Conservation (phyloP, 2,888 invertebrate genomes). For the Drosophila ezoana region DNA sequence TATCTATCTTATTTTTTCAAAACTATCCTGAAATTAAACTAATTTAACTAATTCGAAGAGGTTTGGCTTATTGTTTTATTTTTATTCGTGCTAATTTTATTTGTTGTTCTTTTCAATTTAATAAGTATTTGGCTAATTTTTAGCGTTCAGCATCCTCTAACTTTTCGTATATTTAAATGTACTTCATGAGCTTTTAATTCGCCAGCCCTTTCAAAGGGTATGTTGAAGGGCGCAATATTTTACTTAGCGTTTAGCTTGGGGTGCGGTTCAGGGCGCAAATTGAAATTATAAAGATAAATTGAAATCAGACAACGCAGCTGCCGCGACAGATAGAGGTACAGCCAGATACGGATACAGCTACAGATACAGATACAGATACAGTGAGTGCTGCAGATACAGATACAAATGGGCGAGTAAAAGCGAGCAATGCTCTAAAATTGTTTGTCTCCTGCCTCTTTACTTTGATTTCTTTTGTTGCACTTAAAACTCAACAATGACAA, state of each 20-base stretch:
- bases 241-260: conserved; percentile 23
- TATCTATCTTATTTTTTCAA: no score
- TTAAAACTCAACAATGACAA: conserved; percentile 54
- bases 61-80: no score
- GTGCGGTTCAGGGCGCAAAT: conserved; percentile 54
- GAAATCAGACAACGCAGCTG: conserved; percentile 60
- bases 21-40: no score
- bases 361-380: conserved; percentile 25
- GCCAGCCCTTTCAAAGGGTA: conserved; percentile 3
- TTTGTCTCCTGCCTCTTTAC: conserved; percentile 34
- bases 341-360: conserved; percentile 4
- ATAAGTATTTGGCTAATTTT: no score
- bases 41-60: no score
- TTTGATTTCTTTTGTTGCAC: conserved; percentile 37
- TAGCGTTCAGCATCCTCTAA: no score
- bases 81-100: no score
- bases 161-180: no score
- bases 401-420: conserved; percentile 64
- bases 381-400: conserved; percentile 1
- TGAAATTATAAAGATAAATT: conserved; percentile 75
- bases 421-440: conserved; percentile 55
- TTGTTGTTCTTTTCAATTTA: no score
- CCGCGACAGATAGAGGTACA: conserved; percentile 27
- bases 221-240: conserved; percentile 24
- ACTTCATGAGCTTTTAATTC: not conserved